phyloP scores from a whole-genome alignment of 2,888 invertebrate genomes.

The Drosophila cyrtoloma region DNA sequence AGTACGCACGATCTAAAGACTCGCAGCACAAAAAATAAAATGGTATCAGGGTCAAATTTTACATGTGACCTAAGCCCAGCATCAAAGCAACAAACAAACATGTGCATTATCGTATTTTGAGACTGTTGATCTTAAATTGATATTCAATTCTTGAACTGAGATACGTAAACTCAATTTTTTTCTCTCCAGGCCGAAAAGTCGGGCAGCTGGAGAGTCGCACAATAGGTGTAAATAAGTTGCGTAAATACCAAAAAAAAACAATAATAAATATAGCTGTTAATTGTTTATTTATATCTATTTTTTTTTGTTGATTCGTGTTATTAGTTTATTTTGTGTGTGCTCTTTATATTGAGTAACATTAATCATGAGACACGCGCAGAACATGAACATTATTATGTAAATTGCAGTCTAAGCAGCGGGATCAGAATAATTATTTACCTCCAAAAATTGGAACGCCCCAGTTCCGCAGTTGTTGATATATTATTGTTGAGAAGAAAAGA shows the following conservation, averaged over 20 bases:
- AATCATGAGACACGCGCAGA: slow-evolving; percentile 56
- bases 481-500: slow-evolving; percentile 1
- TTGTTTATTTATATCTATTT: slow-evolving; percentile 44
- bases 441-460: slow-evolving; percentile 24
- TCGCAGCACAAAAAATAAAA: background rate
- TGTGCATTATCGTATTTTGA: background rate
- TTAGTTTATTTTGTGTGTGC: slow-evolving; percentile 56
- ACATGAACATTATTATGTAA: slow-evolving; percentile 40
- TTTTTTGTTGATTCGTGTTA: slow-evolving; percentile 35
- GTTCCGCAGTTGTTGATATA: background rate
- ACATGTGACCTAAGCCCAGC: slow-evolving; percentile 3
- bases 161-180: background rate
- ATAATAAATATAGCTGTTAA: slow-evolving; percentile 49
- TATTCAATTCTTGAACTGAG: background rate
- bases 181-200: background rate
- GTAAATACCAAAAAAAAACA: slow-evolving; percentile 54
- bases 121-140: background rate
- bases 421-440: slow-evolving; percentile 1
- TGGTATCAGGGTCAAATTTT: slow-evolving; percentile 38
- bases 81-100: background rate
- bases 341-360: slow-evolving; percentile 56
- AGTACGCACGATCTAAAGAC: slow-evolving; percentile 49
- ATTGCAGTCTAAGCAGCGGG: slow-evolving; percentile 12
- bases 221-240: slow-evolving; percentile 59
- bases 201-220: slow-evolving; percentile 10